These are phyloP conservation scores for Agonopterix subpropinquella DNA, from an alignment of 2,888 invertebrate species.

Conservation along the genomic window DNA sequence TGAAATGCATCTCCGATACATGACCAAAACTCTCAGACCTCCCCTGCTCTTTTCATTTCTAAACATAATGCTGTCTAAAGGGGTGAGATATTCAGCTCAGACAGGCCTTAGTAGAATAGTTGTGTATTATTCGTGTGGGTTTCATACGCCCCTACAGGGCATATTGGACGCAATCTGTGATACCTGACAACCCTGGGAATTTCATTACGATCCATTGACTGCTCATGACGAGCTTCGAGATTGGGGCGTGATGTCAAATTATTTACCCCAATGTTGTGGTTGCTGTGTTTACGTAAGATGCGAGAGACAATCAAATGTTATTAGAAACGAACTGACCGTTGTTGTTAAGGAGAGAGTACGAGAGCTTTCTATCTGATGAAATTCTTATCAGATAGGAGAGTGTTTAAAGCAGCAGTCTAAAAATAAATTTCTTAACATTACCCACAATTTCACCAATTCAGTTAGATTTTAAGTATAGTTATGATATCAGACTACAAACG, in stretches of 20 bases:
- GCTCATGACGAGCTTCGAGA: slow-evolving; percentile 44
- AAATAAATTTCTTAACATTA: no score
- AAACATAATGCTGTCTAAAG: not conserved
- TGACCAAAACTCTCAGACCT: slow-evolving; percentile 31
- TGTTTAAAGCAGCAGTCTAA: no score
- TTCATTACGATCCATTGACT: slow-evolving; percentile 63
- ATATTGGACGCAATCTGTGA: slow-evolving; percentile 66
- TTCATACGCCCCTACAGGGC: slow-evolving; percentile 49
- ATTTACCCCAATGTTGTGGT: slow-evolving; percentile 11
- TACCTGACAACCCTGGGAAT: slow-evolving; percentile 63
- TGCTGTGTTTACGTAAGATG: not conserved
- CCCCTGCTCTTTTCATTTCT: slow-evolving; percentile 2
- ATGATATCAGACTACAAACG: no score
- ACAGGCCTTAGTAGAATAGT: slow-evolving; percentile 34
- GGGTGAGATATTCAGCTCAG: not conserved
- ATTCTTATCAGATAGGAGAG: no score
- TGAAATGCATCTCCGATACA: slow-evolving; percentile 49
- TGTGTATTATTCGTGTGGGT: slow-evolving; percentile 33
- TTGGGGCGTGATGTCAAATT: slow-evolving; percentile 30
- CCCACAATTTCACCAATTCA: no score
- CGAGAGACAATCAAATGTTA: not conserved
- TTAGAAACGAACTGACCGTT: no score
- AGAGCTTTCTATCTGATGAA: no score
- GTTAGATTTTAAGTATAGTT: no score
- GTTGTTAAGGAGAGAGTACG: no score